A percentile compares a stretch with the other conserved stretches of the same genome.
Conservation (phyloP, 2,113 vertebrate genomes). For the Eretmochelys imbricata region DNA sequence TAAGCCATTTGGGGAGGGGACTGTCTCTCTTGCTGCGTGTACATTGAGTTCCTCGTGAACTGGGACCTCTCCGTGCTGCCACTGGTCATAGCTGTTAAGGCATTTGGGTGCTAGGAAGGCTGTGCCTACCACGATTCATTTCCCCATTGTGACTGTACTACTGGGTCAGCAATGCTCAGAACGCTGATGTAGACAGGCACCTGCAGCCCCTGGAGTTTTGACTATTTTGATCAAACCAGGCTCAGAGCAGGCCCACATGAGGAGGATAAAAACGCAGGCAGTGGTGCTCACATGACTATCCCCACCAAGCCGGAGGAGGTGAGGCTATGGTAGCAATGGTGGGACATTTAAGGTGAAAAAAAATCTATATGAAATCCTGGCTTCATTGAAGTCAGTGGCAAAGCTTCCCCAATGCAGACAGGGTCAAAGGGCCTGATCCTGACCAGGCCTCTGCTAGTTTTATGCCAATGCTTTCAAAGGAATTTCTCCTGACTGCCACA, state of each 20-base stretch:
- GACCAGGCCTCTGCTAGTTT: rapidly evolving
- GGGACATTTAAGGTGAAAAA: rapidly evolving
- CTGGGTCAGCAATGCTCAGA: not conserved
- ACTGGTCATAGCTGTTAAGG: not conserved
- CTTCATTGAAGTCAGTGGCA: not conserved
- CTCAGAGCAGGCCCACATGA: not conserved
- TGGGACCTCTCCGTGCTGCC: rapidly evolving
- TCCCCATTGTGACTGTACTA: not conserved
- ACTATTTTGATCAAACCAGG: not conserved
- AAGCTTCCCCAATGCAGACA: rapidly evolving
- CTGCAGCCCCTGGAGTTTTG: not conserved
- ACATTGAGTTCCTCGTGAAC: not conserved
- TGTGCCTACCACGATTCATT: not conserved
- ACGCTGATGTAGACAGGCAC: rapidly evolving
- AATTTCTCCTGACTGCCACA: rapidly evolving
- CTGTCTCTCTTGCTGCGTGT: not conserved
- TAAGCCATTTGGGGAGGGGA: not conserved
- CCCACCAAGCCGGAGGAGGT: not conserved
- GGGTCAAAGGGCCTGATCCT: not conserved
- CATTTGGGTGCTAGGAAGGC: not conserved
- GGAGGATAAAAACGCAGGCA: not conserved
- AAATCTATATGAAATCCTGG: not conserved
- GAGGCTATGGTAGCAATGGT: not conserved
- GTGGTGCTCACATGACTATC: not conserved
- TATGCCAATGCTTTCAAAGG: not conserved